Percentiles rank a stretch among this genome's conserved stretches.
Evolutionary conservation across 2,113 vertebrate genomes (phyloP).

Genomic region (Albula glossodonta): DNA sequence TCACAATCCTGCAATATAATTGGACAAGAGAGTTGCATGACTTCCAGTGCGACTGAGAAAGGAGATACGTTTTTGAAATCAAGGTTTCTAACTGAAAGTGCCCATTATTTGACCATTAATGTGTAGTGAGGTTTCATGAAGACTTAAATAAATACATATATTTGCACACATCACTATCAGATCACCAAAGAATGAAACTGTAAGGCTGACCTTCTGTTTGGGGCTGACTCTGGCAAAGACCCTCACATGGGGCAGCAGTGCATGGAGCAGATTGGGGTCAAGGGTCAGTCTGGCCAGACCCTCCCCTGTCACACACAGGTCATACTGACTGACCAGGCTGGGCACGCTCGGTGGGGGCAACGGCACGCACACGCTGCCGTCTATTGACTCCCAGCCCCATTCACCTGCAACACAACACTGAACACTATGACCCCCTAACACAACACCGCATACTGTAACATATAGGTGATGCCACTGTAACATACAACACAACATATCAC

Average conservation of each 20-base stretch:
- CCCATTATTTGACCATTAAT: too few species aligned
- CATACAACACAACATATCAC: background rate
- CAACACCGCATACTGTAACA: background rate
- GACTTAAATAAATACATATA: too few species aligned
- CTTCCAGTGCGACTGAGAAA: too few species aligned
- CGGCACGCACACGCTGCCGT: constrained; percentile 67
- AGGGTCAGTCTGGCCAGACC: constrained; percentile 76
- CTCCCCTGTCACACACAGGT: constrained; percentile 90
- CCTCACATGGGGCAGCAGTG: constrained; percentile 67
- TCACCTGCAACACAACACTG: constrained; percentile 60
- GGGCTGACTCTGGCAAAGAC: constrained; percentile 77
- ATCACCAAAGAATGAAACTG: background rate
- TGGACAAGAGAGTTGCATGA: too few species aligned
- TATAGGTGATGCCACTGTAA: background rate
- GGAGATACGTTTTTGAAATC: too few species aligned
- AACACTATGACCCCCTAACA: background rate
- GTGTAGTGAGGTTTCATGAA: too few species aligned
- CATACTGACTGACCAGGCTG: constrained; percentile 67
- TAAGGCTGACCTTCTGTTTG: constrained; percentile 70
- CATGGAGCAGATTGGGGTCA: constrained; percentile 58
- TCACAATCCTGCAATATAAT: background rate
- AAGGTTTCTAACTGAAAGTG: too few species aligned
- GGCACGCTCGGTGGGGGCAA: constrained; percentile 56
- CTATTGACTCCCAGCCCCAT: constrained; percentile 86
- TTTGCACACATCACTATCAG: background rate